These are phyloP conservation scores for Crocidura indochinensis DNA, from an alignment of 2,797 vertebrate species.

Conservation along the genomic window DNA sequence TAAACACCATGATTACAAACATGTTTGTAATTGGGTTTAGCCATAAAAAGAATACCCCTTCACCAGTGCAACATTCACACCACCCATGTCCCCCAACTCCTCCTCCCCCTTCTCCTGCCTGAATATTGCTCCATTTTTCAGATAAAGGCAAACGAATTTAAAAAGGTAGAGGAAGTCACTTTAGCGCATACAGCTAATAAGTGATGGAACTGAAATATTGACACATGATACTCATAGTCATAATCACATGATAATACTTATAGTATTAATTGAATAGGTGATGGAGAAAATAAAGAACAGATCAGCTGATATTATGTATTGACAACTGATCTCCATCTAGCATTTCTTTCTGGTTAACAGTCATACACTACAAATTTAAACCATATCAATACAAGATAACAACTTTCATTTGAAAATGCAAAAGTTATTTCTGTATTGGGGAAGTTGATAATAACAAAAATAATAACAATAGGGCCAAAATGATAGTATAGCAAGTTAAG, in stretches of 20 bases:
- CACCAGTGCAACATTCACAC: no score
- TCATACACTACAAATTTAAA: background rate
- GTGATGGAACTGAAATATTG: background rate
- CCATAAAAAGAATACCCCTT: no score
- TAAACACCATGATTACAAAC: no score
- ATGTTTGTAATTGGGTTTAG: no score
- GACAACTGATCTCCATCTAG: background rate
- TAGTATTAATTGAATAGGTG: background rate
- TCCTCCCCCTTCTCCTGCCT: no score
- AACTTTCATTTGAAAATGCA: constrained; percentile 31
- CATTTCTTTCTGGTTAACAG: constrained; percentile 17
- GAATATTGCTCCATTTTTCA: background rate
- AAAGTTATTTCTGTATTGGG: constrained; percentile 4
- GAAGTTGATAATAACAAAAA: background rate
- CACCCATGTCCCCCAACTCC: no score
- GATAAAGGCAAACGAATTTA: constrained; percentile 4
- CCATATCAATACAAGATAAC: constrained; percentile 27
- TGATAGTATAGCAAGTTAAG: no score
- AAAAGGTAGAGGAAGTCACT: background rate
- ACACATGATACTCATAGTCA: no score
- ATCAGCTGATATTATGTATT: background rate
- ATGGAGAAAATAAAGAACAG: background rate
- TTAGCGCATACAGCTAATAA: background rate
- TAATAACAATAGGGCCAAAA: no score
- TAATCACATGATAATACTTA: background rate